Base-by-base conservation (phyloP, 2,888 invertebrate species). In the Drosophila helvetica region DNA sequence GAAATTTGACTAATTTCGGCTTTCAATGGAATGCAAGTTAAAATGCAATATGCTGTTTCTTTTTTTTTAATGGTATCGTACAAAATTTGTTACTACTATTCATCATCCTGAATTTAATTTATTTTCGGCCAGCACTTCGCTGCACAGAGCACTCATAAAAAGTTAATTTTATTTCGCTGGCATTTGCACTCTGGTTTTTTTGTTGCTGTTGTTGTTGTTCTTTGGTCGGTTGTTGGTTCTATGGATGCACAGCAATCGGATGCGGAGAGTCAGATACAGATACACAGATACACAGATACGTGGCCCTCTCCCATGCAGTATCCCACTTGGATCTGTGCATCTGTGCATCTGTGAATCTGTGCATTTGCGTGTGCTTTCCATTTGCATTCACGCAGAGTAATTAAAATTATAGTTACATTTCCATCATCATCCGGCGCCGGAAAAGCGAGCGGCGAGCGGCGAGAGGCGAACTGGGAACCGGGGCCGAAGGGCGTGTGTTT, bases 351-450 rank as follows among this genome's bases (percentile, higher is more conserved):
- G 17, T 33, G 43, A 45, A 27, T 55, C 25, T 45, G 19, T 38
- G 12, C 45, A 45, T 38, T 18, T 56, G 50, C 56, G 53, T 58
- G 71, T 54, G 60, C 45, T 53, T 74, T 66, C 57, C 53, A 74
- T 74, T 66, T 74, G 68, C 74, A 66, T 66, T 67, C 57, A 54
- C 65, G 74, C 57, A 63, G 68, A 68, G 86, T 78, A 88, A 83
- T 83, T 83, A 83, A 83, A 83, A 83, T 86, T 78, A 88, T 88
- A 86, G 78, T 73, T 71, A 74, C 75, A 70, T 67, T 61, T 75
- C 75, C 72, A 74, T 71, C 57, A 58, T 56, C 55, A 48, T 48
- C 53, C 66, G 60, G 25, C 18, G 30, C 30, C n/a, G 42, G 52
- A 25, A 48, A 48, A 68, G 9, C 77, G 46, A 27, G 47, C 17